phyloP scores from a whole-genome alignment of 2,113 vertebrate genomes.

The Oxyura jamaicensis region DNA sequence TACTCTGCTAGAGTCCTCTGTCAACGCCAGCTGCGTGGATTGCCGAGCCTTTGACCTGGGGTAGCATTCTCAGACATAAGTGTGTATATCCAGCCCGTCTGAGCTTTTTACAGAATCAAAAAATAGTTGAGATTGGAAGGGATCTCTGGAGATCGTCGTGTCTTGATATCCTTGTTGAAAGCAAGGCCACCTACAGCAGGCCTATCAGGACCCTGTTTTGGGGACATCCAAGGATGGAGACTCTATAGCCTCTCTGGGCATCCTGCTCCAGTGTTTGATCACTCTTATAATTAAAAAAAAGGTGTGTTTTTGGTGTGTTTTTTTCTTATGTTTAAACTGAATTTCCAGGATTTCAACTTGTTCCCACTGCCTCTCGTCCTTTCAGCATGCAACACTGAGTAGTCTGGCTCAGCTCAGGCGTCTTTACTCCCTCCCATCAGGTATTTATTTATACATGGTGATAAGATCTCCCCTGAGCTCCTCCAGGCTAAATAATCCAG shows the following conservation, averaged over 20 bases:
- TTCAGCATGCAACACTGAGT: background rate
- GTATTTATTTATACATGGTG: background rate
- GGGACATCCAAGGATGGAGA: background rate
- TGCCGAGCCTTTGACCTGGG: background rate
- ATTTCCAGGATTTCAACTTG: background rate
- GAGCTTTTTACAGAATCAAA: background rate
- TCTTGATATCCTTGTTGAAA: background rate
- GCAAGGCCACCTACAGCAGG: background rate
- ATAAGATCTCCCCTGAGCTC: background rate
- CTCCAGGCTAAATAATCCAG: background rate
- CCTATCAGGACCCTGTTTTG: background rate
- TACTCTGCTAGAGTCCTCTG: background rate
- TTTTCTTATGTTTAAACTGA: background rate
- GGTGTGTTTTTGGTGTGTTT: rapidly evolving
- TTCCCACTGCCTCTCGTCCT: background rate
- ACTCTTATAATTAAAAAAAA: background rate
- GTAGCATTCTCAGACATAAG: background rate
- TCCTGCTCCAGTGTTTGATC: background rate
- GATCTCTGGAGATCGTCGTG: background rate
- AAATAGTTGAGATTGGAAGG: background rate
- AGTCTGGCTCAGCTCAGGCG: background rate
- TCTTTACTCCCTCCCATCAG: background rate
- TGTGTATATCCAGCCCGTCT: background rate
- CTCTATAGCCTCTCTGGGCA: background rate
- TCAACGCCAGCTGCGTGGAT: background rate